Percentiles rank a stretch among this genome's conserved stretches.
Conservation (phyloP, 2,797 vertebrate genomes). For the Simalia tracyae region DNA sequence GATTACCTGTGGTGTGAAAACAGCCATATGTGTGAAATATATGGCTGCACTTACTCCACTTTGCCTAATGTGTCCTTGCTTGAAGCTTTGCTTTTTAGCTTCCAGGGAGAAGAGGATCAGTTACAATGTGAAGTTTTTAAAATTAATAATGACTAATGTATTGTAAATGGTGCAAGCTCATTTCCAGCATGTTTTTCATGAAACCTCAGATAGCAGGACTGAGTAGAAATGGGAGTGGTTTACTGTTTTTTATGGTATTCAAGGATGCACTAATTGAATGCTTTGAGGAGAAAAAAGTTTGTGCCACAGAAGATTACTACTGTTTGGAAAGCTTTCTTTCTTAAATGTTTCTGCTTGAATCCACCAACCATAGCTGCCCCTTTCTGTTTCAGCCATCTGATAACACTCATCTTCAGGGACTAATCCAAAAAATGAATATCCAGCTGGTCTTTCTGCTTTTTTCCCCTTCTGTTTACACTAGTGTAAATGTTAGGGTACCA, state of each 20-base stretch:
- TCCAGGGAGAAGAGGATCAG: neutral
- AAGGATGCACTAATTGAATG: neutral
- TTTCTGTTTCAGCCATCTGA: constrained; percentile 10
- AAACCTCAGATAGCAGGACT: neutral
- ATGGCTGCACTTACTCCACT: neutral
- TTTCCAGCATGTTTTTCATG: neutral
- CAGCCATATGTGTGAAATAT: neutral
- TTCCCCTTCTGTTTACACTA: too few relatives aligned
- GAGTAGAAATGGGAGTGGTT: neutral
- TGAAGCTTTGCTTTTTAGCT: neutral
- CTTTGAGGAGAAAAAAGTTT: neutral
- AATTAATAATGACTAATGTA: neutral
- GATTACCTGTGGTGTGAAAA: neutral
- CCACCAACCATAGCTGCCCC: neutral
- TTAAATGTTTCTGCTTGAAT: neutral
- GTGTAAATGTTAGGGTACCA: too few relatives aligned
- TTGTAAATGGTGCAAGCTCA: neutral
- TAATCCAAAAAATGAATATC: too few relatives aligned
- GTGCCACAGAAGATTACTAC: neutral
- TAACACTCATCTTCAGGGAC: constrained; percentile 29
- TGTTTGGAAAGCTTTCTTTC: neutral
- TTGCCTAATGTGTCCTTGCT: neutral
- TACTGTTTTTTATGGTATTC: neutral
- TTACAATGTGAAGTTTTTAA: neutral
- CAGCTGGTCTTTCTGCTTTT: too few relatives aligned